These are phyloP conservation scores for human DNA, from an alignment of 2,113 vertebrate genomes.

Conservation along the genomic window GRCh38 chrX:105657001-105657500, in stretches of 20 bases:
- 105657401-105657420: background rate
- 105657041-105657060: background rate
- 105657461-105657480: background rate
- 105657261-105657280: conserved; percentile 3
- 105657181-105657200: background rate
- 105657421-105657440: background rate
- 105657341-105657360: background rate
- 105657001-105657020: background rate
- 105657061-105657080: background rate
- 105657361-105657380: background rate
- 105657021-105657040: background rate
- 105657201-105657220: background rate
- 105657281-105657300: background rate
- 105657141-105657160: background rate
- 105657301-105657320: background rate
- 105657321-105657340: background rate
- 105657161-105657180: background rate
- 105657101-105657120: background rate
- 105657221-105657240: background rate
- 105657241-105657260: background rate
- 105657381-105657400: conserved; percentile 17
- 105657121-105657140: background rate
- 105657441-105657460: background rate
- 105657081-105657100: background rate
- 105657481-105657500: background rate